Evolutionary conservation across 2,797 vertebrate species (phyloP).

Genomic region (Molossus molossus): DNA sequence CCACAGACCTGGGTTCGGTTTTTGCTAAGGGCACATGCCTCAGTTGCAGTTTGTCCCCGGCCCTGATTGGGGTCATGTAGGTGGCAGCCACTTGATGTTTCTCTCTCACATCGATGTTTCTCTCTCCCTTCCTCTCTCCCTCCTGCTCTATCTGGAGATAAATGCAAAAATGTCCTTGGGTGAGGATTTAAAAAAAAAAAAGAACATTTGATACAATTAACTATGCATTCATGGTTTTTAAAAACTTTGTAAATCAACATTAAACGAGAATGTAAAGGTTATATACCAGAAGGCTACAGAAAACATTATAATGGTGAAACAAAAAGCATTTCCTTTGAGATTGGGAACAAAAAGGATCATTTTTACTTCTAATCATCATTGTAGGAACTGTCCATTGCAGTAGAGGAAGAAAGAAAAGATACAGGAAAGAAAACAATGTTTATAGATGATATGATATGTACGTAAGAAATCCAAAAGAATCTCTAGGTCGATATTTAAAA

Average conservation of each 20-base stretch:
- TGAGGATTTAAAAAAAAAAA: not conserved
- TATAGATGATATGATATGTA: not conserved
- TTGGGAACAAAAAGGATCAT: not conserved
- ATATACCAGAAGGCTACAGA: not conserved
- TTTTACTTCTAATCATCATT: not conserved
- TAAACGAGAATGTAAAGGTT: not conserved
- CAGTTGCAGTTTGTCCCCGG: too few relatives aligned
- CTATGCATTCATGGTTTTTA: not conserved
- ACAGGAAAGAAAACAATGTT: not conserved
- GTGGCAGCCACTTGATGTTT: too few relatives aligned
- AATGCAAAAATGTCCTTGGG: too few relatives aligned
- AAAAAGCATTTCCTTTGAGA: conserved; percentile 28
- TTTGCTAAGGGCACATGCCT: too few relatives aligned
- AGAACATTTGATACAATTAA: conserved; percentile 41
- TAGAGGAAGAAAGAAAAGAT: not conserved
- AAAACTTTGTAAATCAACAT: not conserved
- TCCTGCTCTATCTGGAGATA: too few relatives aligned
- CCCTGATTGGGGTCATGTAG: too few relatives aligned
- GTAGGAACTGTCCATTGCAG: not conserved
- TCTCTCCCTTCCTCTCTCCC: too few relatives aligned
- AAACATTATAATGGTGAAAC: not conserved
- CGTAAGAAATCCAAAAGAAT: conserved; percentile 5
- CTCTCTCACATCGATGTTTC: too few relatives aligned
- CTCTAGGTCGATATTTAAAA: not conserved
- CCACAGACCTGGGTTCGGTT: too few relatives aligned